Conservation (phyloP, 1,140 invertebrate species). For the Aphelenchoides avenae region DNA sequence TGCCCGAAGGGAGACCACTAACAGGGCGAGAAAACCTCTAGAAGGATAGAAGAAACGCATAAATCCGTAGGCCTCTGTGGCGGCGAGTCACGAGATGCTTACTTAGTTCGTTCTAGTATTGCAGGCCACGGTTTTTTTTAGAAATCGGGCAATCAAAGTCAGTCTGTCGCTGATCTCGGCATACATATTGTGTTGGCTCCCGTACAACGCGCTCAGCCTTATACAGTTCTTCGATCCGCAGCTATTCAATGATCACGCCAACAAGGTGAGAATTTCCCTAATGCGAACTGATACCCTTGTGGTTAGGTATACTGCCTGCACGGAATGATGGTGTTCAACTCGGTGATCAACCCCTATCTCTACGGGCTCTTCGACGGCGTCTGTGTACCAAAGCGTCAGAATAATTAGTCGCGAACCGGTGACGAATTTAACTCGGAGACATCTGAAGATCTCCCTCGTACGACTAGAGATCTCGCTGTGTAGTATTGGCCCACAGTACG, state of each 20-base stretch:
- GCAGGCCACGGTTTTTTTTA: slow-evolving; percentile 29
- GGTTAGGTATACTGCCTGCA: slow-evolving; percentile 52
- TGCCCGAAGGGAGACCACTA: too few relatives aligned
- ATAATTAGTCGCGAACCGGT: too few relatives aligned
- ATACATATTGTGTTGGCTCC: slow-evolving; percentile 58
- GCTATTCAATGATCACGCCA: slow-evolving; percentile 51
- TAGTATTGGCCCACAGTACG: too few relatives aligned
- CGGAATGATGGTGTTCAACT: slow-evolving; percentile 56
- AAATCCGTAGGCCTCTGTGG: too few relatives aligned
- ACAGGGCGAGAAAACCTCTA: too few relatives aligned
- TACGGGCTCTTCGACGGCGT: slow-evolving; percentile 53
- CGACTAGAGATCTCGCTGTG: too few relatives aligned
- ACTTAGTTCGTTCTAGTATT: too few relatives aligned
- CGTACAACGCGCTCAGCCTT: slow-evolving; percentile 49
- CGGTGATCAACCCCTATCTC: slow-evolving; percentile 56
- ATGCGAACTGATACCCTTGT: not conserved
- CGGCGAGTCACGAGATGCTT: too few relatives aligned
- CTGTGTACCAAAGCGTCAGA: too few relatives aligned
- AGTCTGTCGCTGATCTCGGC: slow-evolving; percentile 51
- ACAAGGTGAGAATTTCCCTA: slow-evolving; percentile 33
- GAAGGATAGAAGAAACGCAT: too few relatives aligned
- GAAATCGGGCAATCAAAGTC: slow-evolving; percentile 55
- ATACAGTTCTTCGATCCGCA: slow-evolving; percentile 55
- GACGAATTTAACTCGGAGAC: too few relatives aligned
- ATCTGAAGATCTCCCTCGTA: too few relatives aligned